Evolutionary conservation across 2,113 vertebrate species (phyloP).

Genomic region (Labeo catla): DNA sequence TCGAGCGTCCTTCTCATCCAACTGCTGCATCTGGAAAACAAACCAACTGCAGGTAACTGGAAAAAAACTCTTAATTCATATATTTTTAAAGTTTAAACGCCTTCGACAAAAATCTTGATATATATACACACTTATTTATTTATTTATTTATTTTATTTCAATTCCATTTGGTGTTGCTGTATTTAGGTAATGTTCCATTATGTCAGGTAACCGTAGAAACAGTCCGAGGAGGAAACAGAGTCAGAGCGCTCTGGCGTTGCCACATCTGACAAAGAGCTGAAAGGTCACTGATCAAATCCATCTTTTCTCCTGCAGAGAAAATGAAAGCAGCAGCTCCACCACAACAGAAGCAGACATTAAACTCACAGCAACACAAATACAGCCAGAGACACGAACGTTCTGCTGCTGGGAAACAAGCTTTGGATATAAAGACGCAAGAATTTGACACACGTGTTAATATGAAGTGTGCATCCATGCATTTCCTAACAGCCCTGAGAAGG

Average conservation of each 20-base stretch:
- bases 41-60: constrained; percentile 72
- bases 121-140: not conserved
- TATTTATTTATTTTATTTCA: not conserved
- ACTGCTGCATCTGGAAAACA: constrained; percentile 93
- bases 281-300: constrained; percentile 20
- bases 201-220: constrained; percentile 13
- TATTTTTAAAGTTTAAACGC: not conserved
- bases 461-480: not conserved
- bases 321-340: constrained; percentile 28
- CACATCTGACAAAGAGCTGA: constrained; percentile 24
- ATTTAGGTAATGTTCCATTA: not conserved
- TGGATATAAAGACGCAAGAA: not conserved
- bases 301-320: not conserved
- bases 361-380: constrained; percentile 13
- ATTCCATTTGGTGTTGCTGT: not conserved
- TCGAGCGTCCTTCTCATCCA: constrained; percentile 93
- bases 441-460: constrained; percentile 13
- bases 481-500: not conserved
- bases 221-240: not conserved
- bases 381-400: not conserved
- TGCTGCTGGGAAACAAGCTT: not conserved
- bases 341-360: not conserved
- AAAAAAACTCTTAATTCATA: not conserved
- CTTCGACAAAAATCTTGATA: not conserved
- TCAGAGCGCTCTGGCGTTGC: not conserved